phyloP scores from a whole-genome alignment of 2,113 vertebrate genomes.

The Cavia porcellus region DNA sequence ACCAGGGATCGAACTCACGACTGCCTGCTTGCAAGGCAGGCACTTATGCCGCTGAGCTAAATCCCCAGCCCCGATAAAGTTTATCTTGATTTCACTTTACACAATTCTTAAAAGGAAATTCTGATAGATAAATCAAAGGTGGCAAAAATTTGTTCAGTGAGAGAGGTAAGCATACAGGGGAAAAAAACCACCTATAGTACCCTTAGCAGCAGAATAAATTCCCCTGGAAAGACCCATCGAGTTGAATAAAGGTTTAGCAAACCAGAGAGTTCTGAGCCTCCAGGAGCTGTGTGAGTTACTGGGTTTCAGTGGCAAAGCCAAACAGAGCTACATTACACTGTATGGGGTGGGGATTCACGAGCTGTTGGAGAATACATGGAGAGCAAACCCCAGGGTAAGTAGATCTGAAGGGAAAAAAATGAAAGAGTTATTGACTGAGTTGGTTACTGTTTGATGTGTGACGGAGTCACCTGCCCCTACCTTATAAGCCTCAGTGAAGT shows the following conservation, averaged over 20 bases:
- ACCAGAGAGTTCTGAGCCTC: neutral
- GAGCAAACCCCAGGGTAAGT: neutral
- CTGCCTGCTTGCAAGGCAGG: too few relatives aligned
- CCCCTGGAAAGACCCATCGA: neutral
- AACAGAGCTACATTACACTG: neutral
- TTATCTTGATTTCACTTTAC: neutral
- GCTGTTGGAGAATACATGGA: neutral
- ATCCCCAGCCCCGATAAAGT: too few relatives aligned
- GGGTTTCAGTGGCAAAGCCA: neutral
- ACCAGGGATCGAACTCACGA: too few relatives aligned
- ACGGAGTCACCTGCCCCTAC: neutral
- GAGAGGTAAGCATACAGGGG: neutral
- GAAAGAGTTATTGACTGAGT: too few relatives aligned
- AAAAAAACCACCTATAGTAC: neutral
- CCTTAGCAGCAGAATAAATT: neutral
- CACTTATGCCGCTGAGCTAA: too few relatives aligned
- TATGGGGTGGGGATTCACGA: fast-evolving
- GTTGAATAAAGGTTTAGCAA: neutral
- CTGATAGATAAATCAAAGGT: neutral
- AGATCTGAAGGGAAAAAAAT: neutral
- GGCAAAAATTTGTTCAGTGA: neutral
- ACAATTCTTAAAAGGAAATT: neutral
- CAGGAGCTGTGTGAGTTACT: too few relatives aligned
- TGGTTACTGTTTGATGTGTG: neutral
- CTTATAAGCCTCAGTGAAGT: neutral